phyloP scores from a whole-genome alignment of 1,140 invertebrate genomes.

The Drosophila takahashii region DNA sequence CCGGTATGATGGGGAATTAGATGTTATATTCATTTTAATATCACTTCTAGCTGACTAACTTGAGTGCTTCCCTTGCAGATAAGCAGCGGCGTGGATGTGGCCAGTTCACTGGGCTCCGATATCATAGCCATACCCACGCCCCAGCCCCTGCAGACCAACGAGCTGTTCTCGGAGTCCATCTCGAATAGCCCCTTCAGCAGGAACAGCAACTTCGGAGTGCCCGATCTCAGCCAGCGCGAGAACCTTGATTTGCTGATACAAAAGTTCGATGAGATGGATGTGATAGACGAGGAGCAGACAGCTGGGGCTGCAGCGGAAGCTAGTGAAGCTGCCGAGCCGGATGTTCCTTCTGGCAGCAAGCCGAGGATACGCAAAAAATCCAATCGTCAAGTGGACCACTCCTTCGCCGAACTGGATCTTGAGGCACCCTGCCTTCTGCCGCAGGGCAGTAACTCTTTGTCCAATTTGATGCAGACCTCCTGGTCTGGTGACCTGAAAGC shows the following conservation, averaged over 20 bases:
- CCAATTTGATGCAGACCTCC: slow-evolving; percentile 79
- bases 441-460: slow-evolving; percentile 72
- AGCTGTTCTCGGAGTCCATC: slow-evolving; percentile 81
- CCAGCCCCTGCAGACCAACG: slow-evolving; percentile 74
- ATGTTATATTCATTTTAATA: background rate
- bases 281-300: slow-evolving; percentile 64
- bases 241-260: slow-evolving; percentile 74
- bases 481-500: slow-evolving; percentile 68
- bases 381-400: slow-evolving; percentile 40
- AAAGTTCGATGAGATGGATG: slow-evolving; percentile 79
- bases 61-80: slow-evolving; percentile 65
- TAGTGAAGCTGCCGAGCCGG: background rate
- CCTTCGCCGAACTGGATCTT: slow-evolving; percentile 37
- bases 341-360: slow-evolving; percentile 6
- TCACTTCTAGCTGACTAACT: background rate
- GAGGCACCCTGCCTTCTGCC: slow-evolving; percentile 29
- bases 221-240: slow-evolving; percentile 67
- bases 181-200: slow-evolving; percentile 79
- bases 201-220: slow-evolving; percentile 51
- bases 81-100: slow-evolving; percentile 89
- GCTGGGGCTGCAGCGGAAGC: background rate
- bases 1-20: slow-evolving; percentile 85
- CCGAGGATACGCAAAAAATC: slow-evolving; percentile 37
- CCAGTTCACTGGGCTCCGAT: slow-evolving; percentile 87
- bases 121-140: slow-evolving; percentile 84